Base-by-base conservation (phyloP, 1,140 invertebrate species). In the Pseudomyrmex pallidus region DNA sequence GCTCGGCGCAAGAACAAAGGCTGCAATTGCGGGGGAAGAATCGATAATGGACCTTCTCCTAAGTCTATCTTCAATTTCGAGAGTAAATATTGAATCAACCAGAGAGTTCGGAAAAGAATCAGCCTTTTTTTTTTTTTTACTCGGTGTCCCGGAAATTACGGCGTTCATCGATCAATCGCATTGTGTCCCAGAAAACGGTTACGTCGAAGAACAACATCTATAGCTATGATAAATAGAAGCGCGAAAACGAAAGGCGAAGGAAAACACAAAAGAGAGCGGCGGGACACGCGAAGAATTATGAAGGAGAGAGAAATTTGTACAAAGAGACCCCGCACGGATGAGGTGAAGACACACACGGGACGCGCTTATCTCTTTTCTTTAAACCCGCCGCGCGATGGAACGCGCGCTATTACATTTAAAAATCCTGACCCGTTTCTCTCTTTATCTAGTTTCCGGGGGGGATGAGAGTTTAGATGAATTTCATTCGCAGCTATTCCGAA, bases 91-190 rank as follows among this genome's bases (percentile, higher is more conserved):
- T 80, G 66, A 70, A 61, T 80, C 66, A 59, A 20, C 44, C 15
- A 77, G 35, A 35, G 35, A 77, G 48, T 59, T 20, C 54, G 59
- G 66, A 25, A 80, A 70, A 70, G 66, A 35, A 35, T 35, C 5
- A 35, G 35, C 35, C 4, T 0, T 35, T 35, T 35, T 35, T 35
- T 59, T 20, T 52, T 8, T 72, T 80, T 72, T 20, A 44, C 54
- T 57, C 48, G 15, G 44, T 59, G 22, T 70, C 66, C 20, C 54
- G 66, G 66, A 70, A 80, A 80, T 80, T 56, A 61, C 66, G 25
- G 10, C 63, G 50, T 68, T 80, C 76, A 80, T 80, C 66, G 76
- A 80, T 80, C 76, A 72, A 61, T 80, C 46, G 76, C 54, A 61
- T 80, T 80, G 76, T 80, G 76, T 80, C 66, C 66, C 54, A 61